Evolutionary conservation across 1,140 invertebrate genomes (phyloP).

Genomic region (Scaptomyza graminum): DNA sequence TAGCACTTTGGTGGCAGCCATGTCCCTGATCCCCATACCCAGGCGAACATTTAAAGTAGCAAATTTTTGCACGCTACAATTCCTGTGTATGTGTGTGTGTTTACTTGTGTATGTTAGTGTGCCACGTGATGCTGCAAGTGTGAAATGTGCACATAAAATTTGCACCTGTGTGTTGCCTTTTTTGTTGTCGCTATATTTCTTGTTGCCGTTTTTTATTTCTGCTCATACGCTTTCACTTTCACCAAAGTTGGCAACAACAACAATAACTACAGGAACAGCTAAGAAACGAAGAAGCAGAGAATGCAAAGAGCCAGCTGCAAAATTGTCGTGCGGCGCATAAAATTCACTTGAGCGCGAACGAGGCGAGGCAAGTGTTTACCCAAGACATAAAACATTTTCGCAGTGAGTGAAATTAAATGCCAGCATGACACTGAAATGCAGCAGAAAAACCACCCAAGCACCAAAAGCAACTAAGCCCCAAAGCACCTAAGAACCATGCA

Average conservation of each 20-base stretch:
- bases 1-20: slow-evolving; percentile 65
- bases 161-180: slow-evolving; percentile 63
- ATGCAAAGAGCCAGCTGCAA: slow-evolving; percentile 74
- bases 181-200: slow-evolving; percentile 39
- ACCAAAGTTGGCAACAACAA: slow-evolving; percentile 47
- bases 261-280: slow-evolving; percentile 1
- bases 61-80: slow-evolving; percentile 60
- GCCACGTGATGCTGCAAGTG: slow-evolving; percentile 56
- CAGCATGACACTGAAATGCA: slow-evolving; percentile 79
- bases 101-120: slow-evolving; percentile 15
- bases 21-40: slow-evolving; percentile 10
- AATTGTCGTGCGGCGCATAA: slow-evolving; percentile 72
- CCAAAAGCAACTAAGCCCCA: background rate
- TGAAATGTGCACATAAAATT: slow-evolving; percentile 77
- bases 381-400: slow-evolving; percentile 80
- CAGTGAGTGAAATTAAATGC: slow-evolving; percentile 81
- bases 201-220: slow-evolving; percentile 16
- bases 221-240: slow-evolving; percentile 61
- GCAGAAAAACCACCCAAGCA: slow-evolving; percentile 17
- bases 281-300: slow-evolving; percentile 30
- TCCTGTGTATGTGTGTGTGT: slow-evolving; percentile 1
- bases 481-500: background rate
- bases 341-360: slow-evolving; percentile 50
- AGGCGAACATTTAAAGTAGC: slow-evolving; percentile 74
- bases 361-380: slow-evolving; percentile 66